These are phyloP conservation scores for Hedychridium roseum DNA, from an alignment of 2,888 invertebrate species.

Conservation along the genomic window DNA sequence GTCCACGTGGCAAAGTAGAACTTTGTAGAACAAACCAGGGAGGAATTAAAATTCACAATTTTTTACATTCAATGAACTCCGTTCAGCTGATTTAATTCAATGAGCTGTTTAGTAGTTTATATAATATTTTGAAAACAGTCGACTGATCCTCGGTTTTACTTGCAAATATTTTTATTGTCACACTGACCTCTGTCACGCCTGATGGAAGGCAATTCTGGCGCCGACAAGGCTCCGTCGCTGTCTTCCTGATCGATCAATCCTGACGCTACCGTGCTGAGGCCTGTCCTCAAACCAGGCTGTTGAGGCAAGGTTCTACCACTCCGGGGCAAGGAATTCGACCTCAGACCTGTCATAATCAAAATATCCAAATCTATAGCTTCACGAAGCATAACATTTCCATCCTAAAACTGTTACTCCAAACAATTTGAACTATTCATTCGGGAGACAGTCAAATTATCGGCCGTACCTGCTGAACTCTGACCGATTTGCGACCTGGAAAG, in stretches of 20 bases:
- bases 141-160: no score
- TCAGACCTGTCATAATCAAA: constrained; percentile 52
- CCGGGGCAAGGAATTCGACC: constrained; percentile 64
- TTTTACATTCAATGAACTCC: no score
- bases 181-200: constrained; percentile 72
- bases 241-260: constrained; percentile 72
- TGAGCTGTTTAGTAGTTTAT: no score
- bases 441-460: no score
- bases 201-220: constrained; percentile 79
- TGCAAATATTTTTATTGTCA: no score
- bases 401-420: neutral
- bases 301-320: constrained; percentile 60
- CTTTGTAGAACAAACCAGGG: no score
- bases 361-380: neutral
- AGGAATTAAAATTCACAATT: no score
- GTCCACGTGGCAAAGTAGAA: no score
- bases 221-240: constrained; percentile 81
- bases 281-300: constrained; percentile 57
- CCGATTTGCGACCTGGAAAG: constrained; percentile 60
- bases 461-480: constrained; percentile 57
- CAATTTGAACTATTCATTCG: no score
- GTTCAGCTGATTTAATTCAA: no score
- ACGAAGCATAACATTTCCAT: constrained; percentile 1
- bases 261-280: constrained; percentile 60
- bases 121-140: no score